Base-by-base conservation (phyloP, 2,888 invertebrate genomes). In the Tupiocoris notatus region DNA sequence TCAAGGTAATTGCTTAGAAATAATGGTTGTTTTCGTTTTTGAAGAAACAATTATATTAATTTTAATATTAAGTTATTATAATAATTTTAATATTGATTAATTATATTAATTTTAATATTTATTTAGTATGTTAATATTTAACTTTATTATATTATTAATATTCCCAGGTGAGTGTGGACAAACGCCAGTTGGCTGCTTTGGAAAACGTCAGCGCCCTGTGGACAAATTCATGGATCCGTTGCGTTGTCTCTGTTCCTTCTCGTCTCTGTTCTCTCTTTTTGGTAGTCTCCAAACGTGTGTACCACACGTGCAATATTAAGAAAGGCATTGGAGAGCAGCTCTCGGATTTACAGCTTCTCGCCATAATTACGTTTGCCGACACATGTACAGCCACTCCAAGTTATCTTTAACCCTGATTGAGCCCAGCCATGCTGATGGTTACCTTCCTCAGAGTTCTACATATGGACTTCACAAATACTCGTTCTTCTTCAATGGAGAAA, bases 1-100 rank as follows among this genome's bases (percentile, higher is more conserved):
- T 77, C 76, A 74, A 79, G 79, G 79, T 79, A 22, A 20, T n/a
- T 2, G 17, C 17, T 21, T 24, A 63, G 17, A 23, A n/a, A n/a
- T n/a, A n/a, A n/a, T n/a, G n/a, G n/a, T n/a, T n/a, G n/a, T n/a
- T n/a, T n/a, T n/a, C n/a, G n/a, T n/a, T n/a, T n/a, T n/a, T n/a
- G n/a, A n/a, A n/a, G n/a, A n/a, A n/a, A n/a, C n/a, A n/a, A n/a
- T n/a, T n/a, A n/a, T n/a, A n/a, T n/a, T n/a, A n/a, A n/a, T n/a
- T n/a, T n/a, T n/a, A n/a, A n/a, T n/a, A n/a, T n/a, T n/a, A n/a
- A n/a, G n/a, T n/a, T n/a, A n/a, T n/a, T n/a, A n/a, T n/a, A n/a
- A n/a, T n/a, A n/a, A n/a, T n/a, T n/a, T n/a, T n/a, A n/a, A n/a
- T n/a, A n/a, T n/a, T n/a, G n/a, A n/a, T n/a, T n/a, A n/a, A n/a